Percentiles rank a stretch among this genome's conserved stretches.
phyloP scores from a whole-genome alignment of 2,888 invertebrate species.

The Lasioglossum oenotherae region DNA sequence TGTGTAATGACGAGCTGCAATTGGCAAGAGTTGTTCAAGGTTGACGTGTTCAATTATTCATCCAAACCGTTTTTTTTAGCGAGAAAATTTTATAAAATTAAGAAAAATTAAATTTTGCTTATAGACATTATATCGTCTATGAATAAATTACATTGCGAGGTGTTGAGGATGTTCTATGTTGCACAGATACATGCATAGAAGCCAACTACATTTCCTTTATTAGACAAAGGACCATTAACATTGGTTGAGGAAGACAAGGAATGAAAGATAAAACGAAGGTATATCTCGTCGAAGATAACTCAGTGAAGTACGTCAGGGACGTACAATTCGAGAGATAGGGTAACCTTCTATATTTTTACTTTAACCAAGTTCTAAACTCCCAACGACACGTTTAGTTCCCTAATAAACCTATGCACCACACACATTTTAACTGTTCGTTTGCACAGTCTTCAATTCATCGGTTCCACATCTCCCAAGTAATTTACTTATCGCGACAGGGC shows the following conservation, averaged over 20 bases:
- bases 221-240: neutral
- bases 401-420: neutral
- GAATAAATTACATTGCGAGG: neutral
- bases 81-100: neutral
- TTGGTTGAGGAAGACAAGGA: neutral
- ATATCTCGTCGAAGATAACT: neutral
- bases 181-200: neutral
- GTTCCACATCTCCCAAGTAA: neutral
- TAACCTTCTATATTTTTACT: neutral
- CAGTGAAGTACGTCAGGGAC: too few relatives aligned
- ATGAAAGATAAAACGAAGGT: neutral
- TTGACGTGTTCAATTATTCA: neutral
- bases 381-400: neutral
- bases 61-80: neutral
- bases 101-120: neutral
- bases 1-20: neutral
- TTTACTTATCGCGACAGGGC: neutral
- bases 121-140: neutral
- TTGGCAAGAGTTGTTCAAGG: neutral
- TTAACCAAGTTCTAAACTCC: neutral
- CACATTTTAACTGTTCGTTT: neutral
- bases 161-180: neutral
- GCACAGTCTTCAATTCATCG: neutral
- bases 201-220: neutral
- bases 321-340: neutral